Base-by-base conservation (phyloP, 2,888 invertebrate species). In the Cryptocephalus moraei region DNA sequence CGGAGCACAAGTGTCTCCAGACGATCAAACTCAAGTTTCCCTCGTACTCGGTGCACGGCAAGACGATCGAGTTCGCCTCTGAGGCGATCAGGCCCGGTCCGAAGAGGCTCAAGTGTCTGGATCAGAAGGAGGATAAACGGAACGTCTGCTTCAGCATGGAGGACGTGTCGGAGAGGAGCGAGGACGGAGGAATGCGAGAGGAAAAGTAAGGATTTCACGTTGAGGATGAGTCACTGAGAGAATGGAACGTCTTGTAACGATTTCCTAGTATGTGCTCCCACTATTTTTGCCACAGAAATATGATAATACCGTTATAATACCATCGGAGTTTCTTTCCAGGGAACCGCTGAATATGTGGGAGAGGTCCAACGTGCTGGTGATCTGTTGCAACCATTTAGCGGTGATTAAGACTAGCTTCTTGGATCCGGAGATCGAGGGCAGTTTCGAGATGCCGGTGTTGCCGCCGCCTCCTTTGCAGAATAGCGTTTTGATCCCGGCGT, bases 11-110 rank as follows among this genome's bases (percentile, higher is more conserved):
- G 46, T 72, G 79, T 41, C 64, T 79, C 4, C 80, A 81, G 62
- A 75, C 73, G 1, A 58, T 80, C 12, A 72, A 73, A 49, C 65
- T 81, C 11, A 71, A 73, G 49, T 81, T 77, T 51, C 79, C 80
- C 0, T 75, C 76, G 31, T 71, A 79, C 40, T 73, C 74, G 1
- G 72, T 77, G 1, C 65, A 76, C 11, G 80, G 80, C 1, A 78
- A 76, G 61, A 69, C 69, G 10, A 71, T 78, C 1, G 80, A 80
- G 55, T 80, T 79, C 62, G 79, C 80, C 1, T 65, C 70, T 0
- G 70, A 71, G 39, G 72, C 73, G 41, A 75, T 81, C 49, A 77
- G 75, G 62, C 74, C 77, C 8, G 79, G 78, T 8, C 77, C 79
- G 34, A 68, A 64, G 56, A 55, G 64, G 39, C 9, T 12, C 13